Base-by-base conservation (phyloP, 2,113 vertebrate species). In the Paradoxurus hermaphroditus region DNA sequence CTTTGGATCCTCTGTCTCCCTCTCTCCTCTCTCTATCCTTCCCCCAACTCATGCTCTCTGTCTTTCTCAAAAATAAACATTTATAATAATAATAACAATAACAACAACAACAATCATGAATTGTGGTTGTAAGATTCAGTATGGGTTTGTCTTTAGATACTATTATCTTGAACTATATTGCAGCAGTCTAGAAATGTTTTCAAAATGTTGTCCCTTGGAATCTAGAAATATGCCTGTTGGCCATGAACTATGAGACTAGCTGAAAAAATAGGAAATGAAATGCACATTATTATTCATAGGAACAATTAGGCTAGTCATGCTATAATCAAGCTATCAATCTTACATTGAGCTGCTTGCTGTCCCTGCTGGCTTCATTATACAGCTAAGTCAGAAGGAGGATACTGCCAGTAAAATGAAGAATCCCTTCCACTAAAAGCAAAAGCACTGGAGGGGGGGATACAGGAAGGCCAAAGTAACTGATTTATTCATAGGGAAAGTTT, bases 261-360 rank as follows among this genome's bases (percentile, higher is more conserved):
- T 92, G 10, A 86, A 94, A 88, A 96, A 86, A 75, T 39, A 31
- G 13, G n/a, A 97, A 96, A 51, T 90, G 34, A 70, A 96, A 85
- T 90, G 9, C 39, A 18, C 65, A 27, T 63, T 89, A 62, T 93
- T 96, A 63, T 82, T 95, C 41, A 72, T 4, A 90, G 51, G 39
- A 87, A 93, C 31, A 81, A 62, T 85, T 82, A 79, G 53, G 41
- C n/a, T 86, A 59, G 56, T 49, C 7, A 29, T 16, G 19, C 23
- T 68, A 0, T 56, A 77, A 82, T 92, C 63, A 97, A 93, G 19
- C 14, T 46, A 78, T 46, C n/a, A 67, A 9, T 68, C 31, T 86
- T 79, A 34, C 2, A 65, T 19, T 36, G 56, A 92, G 39, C 56
- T 51, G 14, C 10, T 53, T 21, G 10, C 1, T 46, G 25, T 68